phyloP scores from a whole-genome alignment of 2,113 vertebrate species.

The Otus sunia region DNA sequence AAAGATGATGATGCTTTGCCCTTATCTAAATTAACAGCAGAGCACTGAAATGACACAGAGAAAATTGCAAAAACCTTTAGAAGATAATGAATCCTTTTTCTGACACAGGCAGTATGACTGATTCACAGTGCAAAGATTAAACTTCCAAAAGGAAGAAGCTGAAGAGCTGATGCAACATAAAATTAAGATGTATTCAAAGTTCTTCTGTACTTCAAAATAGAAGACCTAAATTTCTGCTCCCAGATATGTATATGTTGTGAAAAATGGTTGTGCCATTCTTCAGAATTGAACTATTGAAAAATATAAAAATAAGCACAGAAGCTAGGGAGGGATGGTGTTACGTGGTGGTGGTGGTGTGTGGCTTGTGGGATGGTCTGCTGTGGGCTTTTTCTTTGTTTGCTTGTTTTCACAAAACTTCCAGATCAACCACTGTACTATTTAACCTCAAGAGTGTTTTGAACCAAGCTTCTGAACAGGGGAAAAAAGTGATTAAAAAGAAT shows the following conservation, averaged over 20 bases:
- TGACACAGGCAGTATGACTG: background rate
- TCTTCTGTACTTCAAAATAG: background rate
- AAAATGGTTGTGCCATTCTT: background rate
- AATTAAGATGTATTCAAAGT: background rate
- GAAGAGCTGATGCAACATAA: background rate
- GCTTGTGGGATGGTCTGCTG: background rate
- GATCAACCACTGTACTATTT: background rate
- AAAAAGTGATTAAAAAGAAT: background rate
- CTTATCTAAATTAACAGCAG: background rate
- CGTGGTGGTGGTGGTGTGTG: background rate
- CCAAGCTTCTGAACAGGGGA: background rate
- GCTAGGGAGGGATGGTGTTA: background rate
- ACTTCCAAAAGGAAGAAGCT: background rate
- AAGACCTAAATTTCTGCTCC: background rate
- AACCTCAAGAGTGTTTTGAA: background rate
- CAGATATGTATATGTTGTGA: background rate
- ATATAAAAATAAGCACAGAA: background rate
- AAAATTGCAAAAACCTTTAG: background rate
- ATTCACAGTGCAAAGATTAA: background rate
- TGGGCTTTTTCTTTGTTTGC: background rate
- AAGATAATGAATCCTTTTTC: background rate
- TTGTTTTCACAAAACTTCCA: background rate
- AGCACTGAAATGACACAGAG: background rate
- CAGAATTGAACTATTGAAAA: background rate
- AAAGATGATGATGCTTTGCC: background rate